Evolutionary conservation across 2,888 invertebrate species (phyloP).

Genomic region (Pseudanteris insignis): DNA sequence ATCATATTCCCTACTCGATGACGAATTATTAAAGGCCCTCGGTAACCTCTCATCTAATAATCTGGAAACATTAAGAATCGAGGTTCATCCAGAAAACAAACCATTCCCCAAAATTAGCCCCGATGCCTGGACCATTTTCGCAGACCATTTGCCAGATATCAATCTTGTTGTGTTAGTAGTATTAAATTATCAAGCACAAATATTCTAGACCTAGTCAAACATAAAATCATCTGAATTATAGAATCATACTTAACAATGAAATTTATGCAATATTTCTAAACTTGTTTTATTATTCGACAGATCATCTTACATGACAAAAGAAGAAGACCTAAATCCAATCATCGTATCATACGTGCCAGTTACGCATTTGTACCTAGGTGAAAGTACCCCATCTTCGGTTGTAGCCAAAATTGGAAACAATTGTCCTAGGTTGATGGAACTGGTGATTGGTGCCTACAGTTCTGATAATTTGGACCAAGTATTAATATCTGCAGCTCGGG

Average conservation of each 20-base stretch:
- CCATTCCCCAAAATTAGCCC: constrained; percentile 52
- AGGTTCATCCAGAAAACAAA: constrained; percentile 57
- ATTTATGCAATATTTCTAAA: too few relatives aligned
- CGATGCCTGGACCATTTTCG: constrained; percentile 56
- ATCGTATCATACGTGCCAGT: constrained; percentile 57
- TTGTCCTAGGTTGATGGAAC: constrained; percentile 58
- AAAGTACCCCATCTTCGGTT: constrained; percentile 54
- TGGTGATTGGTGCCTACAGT: constrained; percentile 59
- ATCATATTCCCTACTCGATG: constrained; percentile 60
- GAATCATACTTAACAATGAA: too few relatives aligned
- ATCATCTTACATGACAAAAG: constrained; percentile 57
- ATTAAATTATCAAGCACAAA: too few relatives aligned
- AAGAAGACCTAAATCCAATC: constrained; percentile 54
- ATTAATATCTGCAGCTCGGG: constrained; percentile 53
- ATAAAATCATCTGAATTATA: too few relatives aligned
- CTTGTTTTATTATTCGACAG: constrained; percentile 46
- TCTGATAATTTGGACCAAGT: constrained; percentile 54
- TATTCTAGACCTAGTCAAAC: too few relatives aligned
- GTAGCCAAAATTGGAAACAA: constrained; percentile 52
- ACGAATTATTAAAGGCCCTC: constrained; percentile 58
- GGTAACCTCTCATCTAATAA: constrained; percentile 49
- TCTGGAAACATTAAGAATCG: constrained; percentile 57
- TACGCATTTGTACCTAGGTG: constrained; percentile 62
- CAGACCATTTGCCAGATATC: constrained; percentile 55
- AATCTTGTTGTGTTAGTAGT: constrained; percentile 60